phyloP scores from a whole-genome alignment of 2,888 invertebrate genomes.

The Agrochola lota region DNA sequence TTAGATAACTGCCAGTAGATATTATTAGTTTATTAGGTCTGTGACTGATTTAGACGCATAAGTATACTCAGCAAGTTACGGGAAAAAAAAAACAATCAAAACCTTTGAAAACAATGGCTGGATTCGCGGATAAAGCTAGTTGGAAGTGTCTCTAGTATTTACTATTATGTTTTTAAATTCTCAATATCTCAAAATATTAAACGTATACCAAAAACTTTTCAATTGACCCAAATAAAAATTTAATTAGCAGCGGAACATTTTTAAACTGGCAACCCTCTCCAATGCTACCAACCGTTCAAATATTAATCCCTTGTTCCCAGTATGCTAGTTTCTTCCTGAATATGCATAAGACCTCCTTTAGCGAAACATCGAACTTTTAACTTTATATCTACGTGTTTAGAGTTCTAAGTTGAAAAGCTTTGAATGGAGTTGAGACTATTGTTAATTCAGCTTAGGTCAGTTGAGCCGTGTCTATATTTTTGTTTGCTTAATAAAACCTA shows the following conservation, averaged over 20 bases:
- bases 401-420: slow-evolving; percentile 28
- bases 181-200: background rate
- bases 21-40: background rate
- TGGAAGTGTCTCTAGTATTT: background rate
- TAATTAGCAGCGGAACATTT: slow-evolving; percentile 36
- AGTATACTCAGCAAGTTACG: background rate
- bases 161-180: background rate
- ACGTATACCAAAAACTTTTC: background rate
- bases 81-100: background rate
- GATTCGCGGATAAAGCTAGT: background rate
- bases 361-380: background rate
- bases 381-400: slow-evolving; percentile 1
- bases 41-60: background rate
- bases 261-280: slow-evolving; percentile 46
- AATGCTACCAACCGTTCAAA: slow-evolving; percentile 55
- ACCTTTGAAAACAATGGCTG: no score
- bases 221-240: slow-evolving; percentile 6
- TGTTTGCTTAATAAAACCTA: slow-evolving; percentile 26
- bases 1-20: background rate
- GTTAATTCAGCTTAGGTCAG: slow-evolving; percentile 42
- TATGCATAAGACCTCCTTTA: slow-evolving; percentile 42
- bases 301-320: slow-evolving; percentile 54
- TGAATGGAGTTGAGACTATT: background rate
- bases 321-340: slow-evolving; percentile 30
- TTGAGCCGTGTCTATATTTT: slow-evolving; percentile 18